A percentile compares a stretch with the other conserved stretches of the same genome.
These are phyloP conservation scores for Tyrophagus putrescentiae DNA, from an alignment of 1,140 invertebrate genomes.

Conservation along the genomic window DNA sequence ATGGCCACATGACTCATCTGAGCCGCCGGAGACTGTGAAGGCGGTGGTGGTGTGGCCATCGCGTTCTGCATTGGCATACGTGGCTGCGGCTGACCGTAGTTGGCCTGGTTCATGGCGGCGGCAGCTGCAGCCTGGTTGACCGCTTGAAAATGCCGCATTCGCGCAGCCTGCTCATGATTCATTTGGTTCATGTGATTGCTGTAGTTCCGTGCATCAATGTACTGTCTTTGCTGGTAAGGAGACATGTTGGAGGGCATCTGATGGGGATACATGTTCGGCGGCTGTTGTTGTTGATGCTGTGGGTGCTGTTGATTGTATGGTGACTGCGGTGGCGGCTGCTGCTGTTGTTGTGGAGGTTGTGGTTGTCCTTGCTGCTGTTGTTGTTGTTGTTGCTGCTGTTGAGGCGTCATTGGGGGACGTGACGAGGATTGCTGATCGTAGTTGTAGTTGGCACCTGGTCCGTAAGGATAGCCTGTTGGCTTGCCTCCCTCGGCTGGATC, in stretches of 20 bases:
- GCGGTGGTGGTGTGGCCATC: background rate
- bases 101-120: background rate
- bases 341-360: too few species aligned
- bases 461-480: background rate
- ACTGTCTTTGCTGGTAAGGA: constrained; percentile 7
- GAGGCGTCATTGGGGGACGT: too few species aligned
- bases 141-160: constrained; percentile 15
- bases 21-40: too few species aligned
- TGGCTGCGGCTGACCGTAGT: background rate
- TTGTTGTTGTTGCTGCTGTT: background rate
- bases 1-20: too few species aligned
- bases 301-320: constrained; percentile 21
- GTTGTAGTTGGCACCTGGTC: background rate
- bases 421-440: background rate
- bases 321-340: constrained; percentile 18
- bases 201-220: background rate
- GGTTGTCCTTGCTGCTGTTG: too few species aligned
- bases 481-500: too few species aligned
- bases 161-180: constrained; percentile 17
- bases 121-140: too few species aligned
- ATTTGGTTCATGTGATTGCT: background rate
- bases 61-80: background rate
- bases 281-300: constrained; percentile 21
- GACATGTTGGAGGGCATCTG: background rate
- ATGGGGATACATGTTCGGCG: constrained; percentile 1